Base-by-base conservation (phyloP, 2,113 vertebrate species). In the Syrmaticus mikado region DNA sequence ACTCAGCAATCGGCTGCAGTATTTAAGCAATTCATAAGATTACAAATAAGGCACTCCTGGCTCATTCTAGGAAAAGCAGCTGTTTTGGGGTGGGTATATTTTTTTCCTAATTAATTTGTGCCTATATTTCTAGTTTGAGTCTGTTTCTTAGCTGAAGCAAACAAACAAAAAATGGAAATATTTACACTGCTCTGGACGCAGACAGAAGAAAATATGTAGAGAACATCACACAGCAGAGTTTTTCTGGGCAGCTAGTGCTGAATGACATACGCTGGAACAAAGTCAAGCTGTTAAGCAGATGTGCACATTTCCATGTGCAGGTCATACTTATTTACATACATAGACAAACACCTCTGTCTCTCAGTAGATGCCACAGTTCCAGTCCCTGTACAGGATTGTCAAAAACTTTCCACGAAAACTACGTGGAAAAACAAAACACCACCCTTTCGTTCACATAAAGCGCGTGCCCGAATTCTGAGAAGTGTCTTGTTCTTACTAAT, bases 1-100 rank as follows among this genome's bases (percentile, higher is more conserved):
- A 20, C 13, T 55, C 30, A 41, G 1, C 10, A 6, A 83, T n/a
- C 64, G 34, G 28, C 34, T 61, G n/a, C 41, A 67, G 57, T 27
- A 41, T 41, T 62, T 41, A 84, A 73, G 32, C 38, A 71, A 82
- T 48, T 52, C 2, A 1, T 74, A 89, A 25, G 15, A 46, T 60
- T 85, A 89, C 25, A 62, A 41, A 73, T 60, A 55, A 53, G 14
- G 28, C 13, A 45, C 58, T 91, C 41, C 32, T 30, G 77, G 38
- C 28, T 94, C 27, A 28, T 46, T 87, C 57, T 36, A 85, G 57
- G 41, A 96, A 77, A 91, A 89, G 50, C 50, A 85, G 64, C 64
- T 82, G 64, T 27, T 2, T 40, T 64, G 61, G 61, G 25, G 61
- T 64, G 61, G 57, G 19, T 27, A 27, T 52, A 27, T 52, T 52